A percentile compares a stretch with the other conserved stretches of the same genome.
These are phyloP conservation scores for Drosophila biarmipes DNA, from an alignment of 1,140 invertebrate genomes.

Conservation along the genomic window DNA sequence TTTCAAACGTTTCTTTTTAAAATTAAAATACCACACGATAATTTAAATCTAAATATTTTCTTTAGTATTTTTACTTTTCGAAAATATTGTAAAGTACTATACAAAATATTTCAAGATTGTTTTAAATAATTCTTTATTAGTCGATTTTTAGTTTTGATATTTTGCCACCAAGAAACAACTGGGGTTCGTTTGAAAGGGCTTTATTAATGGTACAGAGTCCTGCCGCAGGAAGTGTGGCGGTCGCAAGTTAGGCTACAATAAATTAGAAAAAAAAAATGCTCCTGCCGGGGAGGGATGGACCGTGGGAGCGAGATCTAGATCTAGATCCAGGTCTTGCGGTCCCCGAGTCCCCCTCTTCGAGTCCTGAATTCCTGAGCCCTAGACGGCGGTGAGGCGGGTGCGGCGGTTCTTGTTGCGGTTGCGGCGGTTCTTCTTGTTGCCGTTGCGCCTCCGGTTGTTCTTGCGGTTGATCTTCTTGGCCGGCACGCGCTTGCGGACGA, in stretches of 20 bases:
- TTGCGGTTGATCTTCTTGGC: slow-evolving; percentile 39
- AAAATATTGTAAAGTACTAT: too few species aligned
- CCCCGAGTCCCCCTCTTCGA: too few species aligned
- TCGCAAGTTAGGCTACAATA: slow-evolving; percentile 65
- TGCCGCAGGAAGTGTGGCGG: slow-evolving; percentile 28
- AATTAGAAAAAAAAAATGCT: slow-evolving; percentile 73
- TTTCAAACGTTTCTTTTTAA: too few species aligned
- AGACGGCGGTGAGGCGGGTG: slow-evolving; percentile 54
- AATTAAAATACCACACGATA: too few species aligned
- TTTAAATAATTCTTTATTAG: too few species aligned
- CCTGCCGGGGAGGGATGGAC: not conserved
- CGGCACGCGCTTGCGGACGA: slow-evolving; percentile 55
- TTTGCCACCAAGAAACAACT: not conserved
- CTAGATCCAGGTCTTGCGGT: not conserved
- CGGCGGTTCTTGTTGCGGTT: slow-evolving; percentile 55
- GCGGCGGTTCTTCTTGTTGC: slow-evolving; percentile 62
- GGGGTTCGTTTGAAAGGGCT: slow-evolving; percentile 25
- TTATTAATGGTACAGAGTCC: slow-evolving; percentile 34
- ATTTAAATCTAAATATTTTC: too few species aligned
- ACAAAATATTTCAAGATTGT: too few species aligned
- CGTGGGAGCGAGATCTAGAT: not conserved
- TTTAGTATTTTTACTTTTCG: too few species aligned
- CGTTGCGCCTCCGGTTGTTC: slow-evolving; percentile 34
- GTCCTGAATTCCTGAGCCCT: not conserved
- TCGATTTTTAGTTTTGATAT: too few species aligned